Percentiles rank a stretch among this genome's conserved stretches.
These are phyloP conservation scores for Eupithecia exiguata DNA, from an alignment of 2,888 invertebrate genomes.

Conservation along the genomic window DNA sequence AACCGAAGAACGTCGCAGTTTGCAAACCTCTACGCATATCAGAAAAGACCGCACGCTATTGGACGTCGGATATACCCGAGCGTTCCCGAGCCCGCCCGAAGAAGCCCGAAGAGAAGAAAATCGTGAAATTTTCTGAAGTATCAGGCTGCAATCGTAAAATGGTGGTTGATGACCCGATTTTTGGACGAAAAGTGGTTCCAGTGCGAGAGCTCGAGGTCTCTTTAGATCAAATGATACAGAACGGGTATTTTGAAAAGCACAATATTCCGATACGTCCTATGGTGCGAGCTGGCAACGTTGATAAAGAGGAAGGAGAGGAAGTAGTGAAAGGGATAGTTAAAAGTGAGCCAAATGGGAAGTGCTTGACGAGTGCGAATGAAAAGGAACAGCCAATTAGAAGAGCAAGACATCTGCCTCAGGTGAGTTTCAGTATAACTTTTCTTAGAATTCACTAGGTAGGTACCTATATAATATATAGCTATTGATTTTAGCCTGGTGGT, in stretches of 20 bases:
- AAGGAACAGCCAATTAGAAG: conserved; percentile 21
- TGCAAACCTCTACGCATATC: conserved; percentile 74
- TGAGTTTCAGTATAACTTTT: conserved; percentile 46
- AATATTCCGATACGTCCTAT: conserved; percentile 74
- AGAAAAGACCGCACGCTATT: conserved; percentile 73
- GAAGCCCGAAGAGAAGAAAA: conserved; percentile 76
- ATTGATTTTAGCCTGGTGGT: too few species aligned
- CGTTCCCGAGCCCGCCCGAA: conserved; percentile 59
- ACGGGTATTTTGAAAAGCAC: conserved; percentile 79
- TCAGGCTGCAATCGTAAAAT: conserved; percentile 78
- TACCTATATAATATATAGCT: too few species aligned
- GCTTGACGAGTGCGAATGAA: conserved; percentile 59
- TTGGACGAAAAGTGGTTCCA: conserved; percentile 74
- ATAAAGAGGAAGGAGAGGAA: conserved; percentile 53
- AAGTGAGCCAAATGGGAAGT: conserved; percentile 74
- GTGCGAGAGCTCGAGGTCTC: conserved; percentile 80
- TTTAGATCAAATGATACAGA: conserved; percentile 80
- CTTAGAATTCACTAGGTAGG: too few species aligned
- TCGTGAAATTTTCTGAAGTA: conserved; percentile 80
- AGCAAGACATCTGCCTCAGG: conserved; percentile 76
- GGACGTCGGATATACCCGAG: conserved; percentile 73
- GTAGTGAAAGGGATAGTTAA: conserved; percentile 46
- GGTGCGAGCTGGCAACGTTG: conserved; percentile 51
- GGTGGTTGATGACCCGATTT: conserved; percentile 75
- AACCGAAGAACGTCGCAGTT: conserved; percentile 72